Conservation (phyloP, 2,888 invertebrate species). For the Mythimna pallens region DNA sequence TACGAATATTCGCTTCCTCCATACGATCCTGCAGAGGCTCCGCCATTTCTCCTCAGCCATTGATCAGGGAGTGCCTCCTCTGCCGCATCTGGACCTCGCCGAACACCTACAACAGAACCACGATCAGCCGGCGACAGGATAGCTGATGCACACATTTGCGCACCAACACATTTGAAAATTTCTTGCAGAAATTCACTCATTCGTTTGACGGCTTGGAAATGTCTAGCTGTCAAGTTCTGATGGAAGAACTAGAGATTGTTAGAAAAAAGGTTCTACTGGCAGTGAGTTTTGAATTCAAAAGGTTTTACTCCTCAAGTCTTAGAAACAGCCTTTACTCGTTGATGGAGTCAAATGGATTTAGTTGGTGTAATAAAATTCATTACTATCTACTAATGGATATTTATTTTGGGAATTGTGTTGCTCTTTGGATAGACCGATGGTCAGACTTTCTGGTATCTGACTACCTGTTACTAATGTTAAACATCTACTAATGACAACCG, state of each 20-base stretch:
- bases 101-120: slow-evolving; percentile 50
- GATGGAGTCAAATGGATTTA: too few species aligned
- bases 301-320: neutral
- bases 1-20: slow-evolving; percentile 73
- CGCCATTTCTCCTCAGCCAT: slow-evolving; percentile 81
- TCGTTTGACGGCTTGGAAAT: slow-evolving; percentile 5
- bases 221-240: slow-evolving; percentile 23
- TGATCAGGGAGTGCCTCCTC: slow-evolving; percentile 69
- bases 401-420: too few species aligned
- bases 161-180: neutral
- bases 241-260: neutral
- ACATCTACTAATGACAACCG: too few species aligned
- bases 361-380: too few species aligned
- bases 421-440: too few species aligned
- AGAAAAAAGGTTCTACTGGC: neutral
- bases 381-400: too few species aligned
- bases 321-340: neutral
- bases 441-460: too few species aligned
- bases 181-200: slow-evolving; percentile 2
- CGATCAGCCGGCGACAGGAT: slow-evolving; percentile 11
- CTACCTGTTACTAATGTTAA: too few species aligned
- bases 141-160: slow-evolving; percentile 30
- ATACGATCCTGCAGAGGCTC: slow-evolving; percentile 70
- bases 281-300: neutral
- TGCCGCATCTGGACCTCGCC: slow-evolving; percentile 70